Conservation (phyloP, 2,888 invertebrate species). For the Germaria angustata region DNA sequence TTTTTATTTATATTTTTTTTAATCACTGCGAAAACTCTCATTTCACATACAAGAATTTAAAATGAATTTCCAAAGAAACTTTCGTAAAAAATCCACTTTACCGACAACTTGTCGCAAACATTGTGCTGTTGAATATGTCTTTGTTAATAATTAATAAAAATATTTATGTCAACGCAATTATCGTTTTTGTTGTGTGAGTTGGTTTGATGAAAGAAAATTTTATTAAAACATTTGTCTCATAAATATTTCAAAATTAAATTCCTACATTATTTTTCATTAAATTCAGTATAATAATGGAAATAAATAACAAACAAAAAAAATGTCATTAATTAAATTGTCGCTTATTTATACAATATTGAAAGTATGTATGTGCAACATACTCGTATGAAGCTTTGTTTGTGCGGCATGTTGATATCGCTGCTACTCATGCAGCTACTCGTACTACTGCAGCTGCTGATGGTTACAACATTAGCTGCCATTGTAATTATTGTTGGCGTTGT, state of each 20-base stretch:
- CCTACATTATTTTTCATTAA: slow-evolving; percentile 62
- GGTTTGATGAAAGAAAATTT: background rate
- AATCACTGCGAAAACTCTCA: background rate
- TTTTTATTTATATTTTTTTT: too few species aligned
- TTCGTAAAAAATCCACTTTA: background rate
- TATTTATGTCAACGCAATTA: slow-evolving; percentile 63
- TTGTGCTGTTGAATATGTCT: background rate
- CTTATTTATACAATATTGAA: slow-evolving; percentile 43
- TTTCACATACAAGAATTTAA: background rate
- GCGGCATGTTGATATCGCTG: background rate
- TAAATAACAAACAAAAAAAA: slow-evolving; percentile 47
- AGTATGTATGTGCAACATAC: slow-evolving; percentile 24
- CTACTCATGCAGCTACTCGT: background rate
- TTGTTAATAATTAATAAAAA: slow-evolving; percentile 53
- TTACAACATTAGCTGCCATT: slow-evolving; percentile 27
- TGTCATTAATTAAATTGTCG: slow-evolving; percentile 65
- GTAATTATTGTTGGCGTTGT: slow-evolving; percentile 31
- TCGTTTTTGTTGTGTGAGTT: slow-evolving; percentile 15
- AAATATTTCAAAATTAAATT: slow-evolving; percentile 67
- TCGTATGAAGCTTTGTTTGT: background rate
- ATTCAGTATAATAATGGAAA: slow-evolving; percentile 44
- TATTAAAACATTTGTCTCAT: slow-evolving; percentile 65
- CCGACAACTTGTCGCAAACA: background rate
- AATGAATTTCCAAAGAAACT: background rate
- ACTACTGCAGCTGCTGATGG: background rate